Evolutionary conservation across 2,888 invertebrate genomes (phyloP), one percentile per base, ranked within the genome.

Genomic region (Lomographa bimaculata): DNA sequence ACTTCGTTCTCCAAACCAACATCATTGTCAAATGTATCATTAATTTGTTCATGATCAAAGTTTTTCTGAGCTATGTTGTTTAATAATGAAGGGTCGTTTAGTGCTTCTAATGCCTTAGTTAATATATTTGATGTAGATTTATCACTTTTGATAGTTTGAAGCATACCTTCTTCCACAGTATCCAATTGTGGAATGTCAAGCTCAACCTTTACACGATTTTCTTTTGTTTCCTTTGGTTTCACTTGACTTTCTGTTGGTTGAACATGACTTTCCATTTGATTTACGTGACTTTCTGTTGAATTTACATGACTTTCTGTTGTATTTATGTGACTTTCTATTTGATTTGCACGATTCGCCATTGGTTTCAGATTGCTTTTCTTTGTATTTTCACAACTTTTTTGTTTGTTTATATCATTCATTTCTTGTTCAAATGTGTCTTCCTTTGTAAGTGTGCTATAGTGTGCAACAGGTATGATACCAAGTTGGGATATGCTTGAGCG

Each of bases 391-490:
- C n/a, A n/a, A n/a, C n/a, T n/a, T n/a, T 53, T 26, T 57, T 51
- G 7, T 40, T 14, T 14, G 3, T 14, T 14, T 1, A 34, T 18
- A 2, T 42, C 6, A 30, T 60, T 57, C 16, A 61, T 54, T 1
- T 51, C 54, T 10, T 58, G 18, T 29, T 57, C 44, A 16, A 60
- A 72, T 11, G 69, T 65, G 5, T 67, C 47, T 27, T 73, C 66
- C 24, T 64, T 48, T n/a, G 64, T 59, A 5, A 68, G 36, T 0
- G 80, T 80, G 46, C 66, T 71, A 37, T 68, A 72, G 10, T 79
- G 71, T 1, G 72, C 47, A 3, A 79, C 52, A 0, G 77, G 64
- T 35, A 81, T 68, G 14, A 14, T 14, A 4, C 64, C 60, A 5
- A 59, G 40, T 67, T 74, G n/a, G 56, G 54, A 41, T 63, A 69